These are phyloP conservation scores for Ariopsis seemanni DNA, from an alignment of 2,113 vertebrate genomes.

Conservation along the genomic window DNA sequence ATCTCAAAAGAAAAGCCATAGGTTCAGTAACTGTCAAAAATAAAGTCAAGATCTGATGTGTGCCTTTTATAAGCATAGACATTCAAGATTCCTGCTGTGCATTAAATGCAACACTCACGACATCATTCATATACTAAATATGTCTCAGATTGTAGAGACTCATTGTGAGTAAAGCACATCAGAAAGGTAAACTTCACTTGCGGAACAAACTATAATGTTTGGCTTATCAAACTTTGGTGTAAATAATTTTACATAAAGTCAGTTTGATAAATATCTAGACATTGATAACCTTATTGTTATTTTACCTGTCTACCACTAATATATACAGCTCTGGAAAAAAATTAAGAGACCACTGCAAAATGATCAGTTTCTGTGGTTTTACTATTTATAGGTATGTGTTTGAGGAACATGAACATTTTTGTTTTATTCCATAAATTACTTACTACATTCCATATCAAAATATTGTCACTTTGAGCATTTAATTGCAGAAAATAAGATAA, in stretches of 20 bases:
- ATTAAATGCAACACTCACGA: not conserved
- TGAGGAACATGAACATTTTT: too few relatives aligned
- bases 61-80: not conserved
- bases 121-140: not conserved
- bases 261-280: not conserved
- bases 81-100: not conserved
- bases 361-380: too few relatives aligned
- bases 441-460: too few relatives aligned
- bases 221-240: not conserved
- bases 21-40: slow-evolving; percentile 12
- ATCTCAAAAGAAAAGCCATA: not conserved
- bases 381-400: too few relatives aligned
- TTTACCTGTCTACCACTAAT: not conserved
- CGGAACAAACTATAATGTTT: not conserved
- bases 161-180: not conserved
- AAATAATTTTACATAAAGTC: not conserved
- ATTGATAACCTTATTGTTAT: not conserved
- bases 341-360: too few relatives aligned
- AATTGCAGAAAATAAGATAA: too few relatives aligned
- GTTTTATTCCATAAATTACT: too few relatives aligned
- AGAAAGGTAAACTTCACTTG: not conserved
- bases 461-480: too few relatives aligned
- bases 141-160: not conserved
- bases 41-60: not conserved
- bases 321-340: not conserved